Evolutionary conservation across 1,140 invertebrate species (phyloP), one percentile per base, ranked within the genome.

Genomic region (Zaprionus africanus): DNA sequence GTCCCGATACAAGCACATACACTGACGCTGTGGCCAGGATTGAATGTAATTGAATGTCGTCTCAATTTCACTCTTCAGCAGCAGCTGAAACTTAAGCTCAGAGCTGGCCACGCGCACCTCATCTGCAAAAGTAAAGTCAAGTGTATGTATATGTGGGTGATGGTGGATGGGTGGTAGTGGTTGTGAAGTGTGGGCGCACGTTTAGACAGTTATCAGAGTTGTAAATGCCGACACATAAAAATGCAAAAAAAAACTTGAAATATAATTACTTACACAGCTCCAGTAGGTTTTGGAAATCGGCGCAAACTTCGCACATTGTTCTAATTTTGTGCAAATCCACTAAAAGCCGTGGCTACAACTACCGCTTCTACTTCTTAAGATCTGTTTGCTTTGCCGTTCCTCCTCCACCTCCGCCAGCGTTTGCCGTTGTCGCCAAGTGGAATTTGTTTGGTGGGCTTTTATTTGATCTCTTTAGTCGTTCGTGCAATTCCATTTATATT

Each of bases 1-100:
- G 93, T 98, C 97, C 74, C 97, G 95, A 93, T 97, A 98, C 93
- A 97, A 97, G 93, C 97, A 98, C 95, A 98, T 97, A 92, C 97
- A 98, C 94, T 98, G 97, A 86, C 95, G 95, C 93, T 96, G 95
- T 64, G 95, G 95, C 96, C 96, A 96, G 34, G 95, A 94, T 81
- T 95, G 94, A 76, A 96, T 95, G 92, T 96, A 96, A 71, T 94
- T 94, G 77, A 96, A 94, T 63, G 96, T 94, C 63, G 94, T 94
- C 90, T 96, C 94, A 60, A 96, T 94, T 93, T 96, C 96, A 79
- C 94, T 94, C 90, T 95, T 94, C 69, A 93, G 94, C 88, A 95
- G 93, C 82, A 94, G 93, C 84, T 94, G 94, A 85, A 94, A 94
- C 88, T 95, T 94, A 58, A 94, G 93, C 77, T 94, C 94, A 92